These are phyloP conservation scores for Gallinago undulata DNA, from an alignment of 2,113 vertebrate species.

Conservation along the genomic window DNA sequence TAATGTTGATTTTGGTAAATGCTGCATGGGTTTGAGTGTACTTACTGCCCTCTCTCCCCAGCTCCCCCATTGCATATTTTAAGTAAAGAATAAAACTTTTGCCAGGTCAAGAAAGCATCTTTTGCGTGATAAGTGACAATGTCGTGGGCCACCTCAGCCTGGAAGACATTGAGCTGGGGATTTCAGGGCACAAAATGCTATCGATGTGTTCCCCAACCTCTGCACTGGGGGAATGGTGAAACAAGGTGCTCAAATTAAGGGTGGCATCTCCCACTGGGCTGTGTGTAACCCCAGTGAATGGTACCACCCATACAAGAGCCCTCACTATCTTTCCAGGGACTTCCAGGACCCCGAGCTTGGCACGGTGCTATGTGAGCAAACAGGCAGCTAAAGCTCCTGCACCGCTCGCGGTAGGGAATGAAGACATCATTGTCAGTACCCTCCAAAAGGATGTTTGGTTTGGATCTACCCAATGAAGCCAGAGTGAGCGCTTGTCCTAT, in stretches of 20 bases:
- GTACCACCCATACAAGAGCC: neutral
- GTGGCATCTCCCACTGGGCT: neutral
- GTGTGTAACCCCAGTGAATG: rapidly evolving
- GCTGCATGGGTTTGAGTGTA: neutral
- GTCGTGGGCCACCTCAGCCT: neutral
- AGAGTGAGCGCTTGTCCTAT: rapidly evolving
- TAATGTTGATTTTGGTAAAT: neutral
- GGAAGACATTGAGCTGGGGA: rapidly evolving
- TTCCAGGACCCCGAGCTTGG: slow-evolving; percentile 25
- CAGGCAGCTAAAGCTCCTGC: neutral
- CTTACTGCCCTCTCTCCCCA: neutral
- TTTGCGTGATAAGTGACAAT: rapidly evolving
- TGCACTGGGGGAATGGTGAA: neutral
- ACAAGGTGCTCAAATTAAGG: neutral
- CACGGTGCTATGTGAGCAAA: neutral
- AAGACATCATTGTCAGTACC: slow-evolving; percentile 35
- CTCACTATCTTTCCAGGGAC: neutral
- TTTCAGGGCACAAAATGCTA: neutral
- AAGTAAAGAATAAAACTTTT: neutral
- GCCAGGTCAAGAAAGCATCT: rapidly evolving
- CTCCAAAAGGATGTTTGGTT: slow-evolving; percentile 14
- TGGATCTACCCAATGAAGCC: neutral
- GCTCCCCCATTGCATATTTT: rapidly evolving
- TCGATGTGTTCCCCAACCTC: neutral
- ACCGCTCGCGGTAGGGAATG: neutral